Conservation (phyloP, 2,797 vertebrate species). For the Sebastes iracundus region DNA sequence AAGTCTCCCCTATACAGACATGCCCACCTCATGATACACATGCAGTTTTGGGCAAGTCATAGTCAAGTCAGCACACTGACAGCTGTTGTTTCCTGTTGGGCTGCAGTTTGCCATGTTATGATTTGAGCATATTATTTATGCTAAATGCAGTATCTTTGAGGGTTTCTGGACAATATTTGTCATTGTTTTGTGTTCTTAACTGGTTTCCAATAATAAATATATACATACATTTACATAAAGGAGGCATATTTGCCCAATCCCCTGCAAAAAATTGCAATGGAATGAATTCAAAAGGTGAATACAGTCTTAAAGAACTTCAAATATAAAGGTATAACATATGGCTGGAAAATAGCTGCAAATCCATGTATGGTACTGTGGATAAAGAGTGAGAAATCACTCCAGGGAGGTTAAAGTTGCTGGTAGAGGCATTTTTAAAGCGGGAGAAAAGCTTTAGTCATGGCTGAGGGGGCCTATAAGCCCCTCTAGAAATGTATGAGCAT, state of each 20-base stretch:
- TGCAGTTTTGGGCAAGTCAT: too few relatives aligned
- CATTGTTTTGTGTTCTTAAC: too few relatives aligned
- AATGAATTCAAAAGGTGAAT: slow-evolving; percentile 12
- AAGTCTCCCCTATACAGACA: too few relatives aligned
- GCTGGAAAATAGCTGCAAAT: slow-evolving; percentile 49
- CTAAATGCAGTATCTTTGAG: too few relatives aligned
- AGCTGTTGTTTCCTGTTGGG: too few relatives aligned
- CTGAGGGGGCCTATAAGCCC: slow-evolving; percentile 54
- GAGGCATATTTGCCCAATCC: fast-evolving
- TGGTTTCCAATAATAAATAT: too few relatives aligned
- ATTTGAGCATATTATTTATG: too few relatives aligned
- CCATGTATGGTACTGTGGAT: slow-evolving; percentile 38
- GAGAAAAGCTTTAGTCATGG: slow-evolving; percentile 62
- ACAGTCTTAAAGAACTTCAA: slow-evolving; percentile 18
- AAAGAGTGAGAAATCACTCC: slow-evolving; percentile 44
- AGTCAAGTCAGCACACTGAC: too few relatives aligned
- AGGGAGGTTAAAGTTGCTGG: slow-evolving; percentile 55
- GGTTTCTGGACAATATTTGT: too few relatives aligned
- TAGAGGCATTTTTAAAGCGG: slow-evolving; percentile 49
- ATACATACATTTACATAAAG: too few relatives aligned
- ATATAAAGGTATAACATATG: slow-evolving; percentile 32
- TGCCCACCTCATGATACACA: too few relatives aligned
- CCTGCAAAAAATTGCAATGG: background rate
- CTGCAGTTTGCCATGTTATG: too few relatives aligned
- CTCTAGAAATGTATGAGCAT: slow-evolving; percentile 43